Percentiles rank a stretch among this genome's conserved stretches.
These are phyloP conservation scores for Pleuronectes platessa DNA, from an alignment of 2,113 vertebrate genomes.

Conservation along the genomic window DNA sequence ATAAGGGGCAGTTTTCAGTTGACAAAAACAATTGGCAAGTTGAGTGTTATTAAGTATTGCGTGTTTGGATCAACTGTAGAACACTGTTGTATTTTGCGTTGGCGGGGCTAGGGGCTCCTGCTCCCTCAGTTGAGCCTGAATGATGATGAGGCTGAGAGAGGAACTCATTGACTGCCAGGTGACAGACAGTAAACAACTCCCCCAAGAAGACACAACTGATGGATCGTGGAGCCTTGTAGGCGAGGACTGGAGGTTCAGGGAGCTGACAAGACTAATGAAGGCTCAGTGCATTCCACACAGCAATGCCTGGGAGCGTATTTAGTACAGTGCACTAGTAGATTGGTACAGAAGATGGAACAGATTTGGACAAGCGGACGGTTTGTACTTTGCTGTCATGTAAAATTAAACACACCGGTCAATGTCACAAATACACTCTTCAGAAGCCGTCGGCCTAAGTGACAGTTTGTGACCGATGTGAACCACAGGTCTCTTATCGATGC, in stretches of 20 bases:
- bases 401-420: background rate
- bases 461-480: background rate
- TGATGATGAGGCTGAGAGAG: background rate
- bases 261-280: slow-evolving; percentile 1
- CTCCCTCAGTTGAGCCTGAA: background rate
- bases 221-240: background rate
- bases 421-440: background rate
- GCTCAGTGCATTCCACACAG: background rate
- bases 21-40: background rate
- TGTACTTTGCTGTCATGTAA: background rate
- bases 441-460: background rate
- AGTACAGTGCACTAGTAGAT: background rate
- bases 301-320: background rate
- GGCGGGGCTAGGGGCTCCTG: background rate
- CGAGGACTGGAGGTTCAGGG: background rate
- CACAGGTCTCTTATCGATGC: background rate
- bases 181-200: background rate
- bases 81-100: background rate
- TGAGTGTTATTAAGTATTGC: background rate
- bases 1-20: no score
- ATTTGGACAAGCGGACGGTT: background rate
- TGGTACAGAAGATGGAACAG: background rate
- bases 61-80: background rate
- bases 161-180: background rate
- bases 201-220: background rate